Evolutionary conservation across 2,888 invertebrate genomes (phyloP).

Genomic region (Drosophila mimica): DNA sequence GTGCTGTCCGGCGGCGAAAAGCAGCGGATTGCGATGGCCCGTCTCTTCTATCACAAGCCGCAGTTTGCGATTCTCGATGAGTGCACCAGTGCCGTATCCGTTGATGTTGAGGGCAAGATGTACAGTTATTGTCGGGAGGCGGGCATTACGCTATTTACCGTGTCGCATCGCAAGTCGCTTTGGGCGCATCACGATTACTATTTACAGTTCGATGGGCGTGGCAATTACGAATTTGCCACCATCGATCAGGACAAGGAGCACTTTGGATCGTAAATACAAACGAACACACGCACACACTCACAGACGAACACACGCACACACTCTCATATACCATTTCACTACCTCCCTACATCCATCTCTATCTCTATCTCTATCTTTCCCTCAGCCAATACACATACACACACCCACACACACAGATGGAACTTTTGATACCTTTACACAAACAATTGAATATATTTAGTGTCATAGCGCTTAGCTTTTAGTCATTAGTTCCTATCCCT

Average conservation of each 20-base stretch:
- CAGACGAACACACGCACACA: not conserved
- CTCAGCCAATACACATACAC: not conserved
- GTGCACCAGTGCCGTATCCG: conserved; percentile 99
- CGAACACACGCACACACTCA: not conserved
- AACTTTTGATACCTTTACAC: conserved; percentile 22
- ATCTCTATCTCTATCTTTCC: not conserved
- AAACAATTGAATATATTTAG: not conserved
- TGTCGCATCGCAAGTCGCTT: conserved; percentile 98
- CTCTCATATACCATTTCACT: not conserved
- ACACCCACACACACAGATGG: not conserved
- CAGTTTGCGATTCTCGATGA: conserved; percentile 99
- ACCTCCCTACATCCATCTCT: not conserved
- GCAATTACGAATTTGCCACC: conserved; percentile 93
- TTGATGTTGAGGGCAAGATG: conserved; percentile 99
- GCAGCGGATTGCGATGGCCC: conserved; percentile 99
- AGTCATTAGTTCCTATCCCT: not conserved
- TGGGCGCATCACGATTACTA: conserved; percentile 99
- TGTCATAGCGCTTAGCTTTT: conserved; percentile 14
- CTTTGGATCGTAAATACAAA: conserved; percentile 93
- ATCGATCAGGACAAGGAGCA: conserved; percentile 95
- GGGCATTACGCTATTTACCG: conserved; percentile 96
- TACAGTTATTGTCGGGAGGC: conserved; percentile 96
- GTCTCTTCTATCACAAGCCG: conserved; percentile 98
- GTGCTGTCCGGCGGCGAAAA: conserved; percentile 99
- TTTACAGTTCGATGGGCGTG: conserved; percentile 98